Evolutionary conservation across 35 echinoderm and acorn worm genomes (phyloP).

Genomic region (Ophioderma brevispina): DNA sequence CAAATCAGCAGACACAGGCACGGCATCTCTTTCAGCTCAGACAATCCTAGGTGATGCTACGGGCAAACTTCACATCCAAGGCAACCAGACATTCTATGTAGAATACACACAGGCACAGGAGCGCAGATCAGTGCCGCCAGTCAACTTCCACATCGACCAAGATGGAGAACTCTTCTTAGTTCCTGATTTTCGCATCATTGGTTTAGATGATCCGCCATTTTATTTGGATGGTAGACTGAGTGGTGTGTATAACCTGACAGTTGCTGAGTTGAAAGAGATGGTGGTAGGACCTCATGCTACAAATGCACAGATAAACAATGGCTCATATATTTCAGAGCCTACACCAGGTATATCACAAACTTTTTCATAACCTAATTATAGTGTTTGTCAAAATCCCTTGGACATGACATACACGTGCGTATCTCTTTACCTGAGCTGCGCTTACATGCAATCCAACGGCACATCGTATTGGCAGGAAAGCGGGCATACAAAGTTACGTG

Average conservation of each 20-base stretch:
- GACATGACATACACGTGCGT: no score
- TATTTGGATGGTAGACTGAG: conserved; percentile 67
- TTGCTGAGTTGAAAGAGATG: conserved; percentile 60
- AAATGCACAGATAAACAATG: conserved; percentile 79
- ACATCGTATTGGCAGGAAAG: no score
- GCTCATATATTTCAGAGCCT: conserved; percentile 48
- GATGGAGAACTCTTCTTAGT: conserved; percentile 61
- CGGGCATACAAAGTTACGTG: no score
- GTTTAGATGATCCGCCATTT: conserved; percentile 63
- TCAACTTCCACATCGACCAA: conserved; percentile 74
- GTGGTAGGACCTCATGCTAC: conserved; percentile 74
- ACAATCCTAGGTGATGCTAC: conserved; percentile 70
- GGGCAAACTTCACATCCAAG: conserved; percentile 59
- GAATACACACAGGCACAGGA: conserved; percentile 66
- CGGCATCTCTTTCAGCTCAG: conserved; percentile 55
- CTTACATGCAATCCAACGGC: no score
- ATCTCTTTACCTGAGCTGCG: no score
- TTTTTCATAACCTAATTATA: no score
- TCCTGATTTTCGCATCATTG: conserved; percentile 74
- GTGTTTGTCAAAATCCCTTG: no score
- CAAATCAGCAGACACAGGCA: neutral
- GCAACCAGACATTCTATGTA: conserved; percentile 80
- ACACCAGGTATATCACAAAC: conserved; percentile 78
- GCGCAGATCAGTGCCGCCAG: conserved; percentile 68
- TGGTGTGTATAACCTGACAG: conserved; percentile 80